Percentiles rank a stretch among this genome's conserved stretches.
Conservation (phyloP, 2,888 invertebrate genomes). For the Crepidodera aurea region DNA sequence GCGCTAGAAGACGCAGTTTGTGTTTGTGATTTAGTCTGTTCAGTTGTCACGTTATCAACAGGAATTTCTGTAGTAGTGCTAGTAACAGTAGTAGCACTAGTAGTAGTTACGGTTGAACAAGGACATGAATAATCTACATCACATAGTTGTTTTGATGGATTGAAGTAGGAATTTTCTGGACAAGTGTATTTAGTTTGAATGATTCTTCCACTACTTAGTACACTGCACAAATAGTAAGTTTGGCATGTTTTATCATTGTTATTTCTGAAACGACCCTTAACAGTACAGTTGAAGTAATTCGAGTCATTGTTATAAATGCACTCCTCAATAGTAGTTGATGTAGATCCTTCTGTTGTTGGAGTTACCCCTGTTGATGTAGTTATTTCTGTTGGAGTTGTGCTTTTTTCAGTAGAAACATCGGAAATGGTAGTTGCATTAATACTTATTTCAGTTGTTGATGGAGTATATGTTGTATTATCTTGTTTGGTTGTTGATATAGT, state of each 20-base stretch:
- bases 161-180: slow-evolving; percentile 41
- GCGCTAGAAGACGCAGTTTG: no score
- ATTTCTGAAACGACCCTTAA: slow-evolving; percentile 61
- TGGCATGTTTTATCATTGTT: slow-evolving; percentile 52
- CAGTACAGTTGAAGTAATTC: slow-evolving; percentile 41
- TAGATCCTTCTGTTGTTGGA: background rate
- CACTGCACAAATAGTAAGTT: slow-evolving; percentile 45
- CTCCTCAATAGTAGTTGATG: background rate
- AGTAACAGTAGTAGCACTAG: no score
- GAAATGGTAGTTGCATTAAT: background rate
- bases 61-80: background rate
- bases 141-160: slow-evolving; percentile 34
- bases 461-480: no score
- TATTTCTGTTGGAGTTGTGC: background rate
- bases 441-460: slow-evolving; percentile 1
- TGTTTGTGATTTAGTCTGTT: background rate
- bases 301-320: slow-evolving; percentile 14
- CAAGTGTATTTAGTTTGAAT: slow-evolving; percentile 50
- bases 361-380: background rate
- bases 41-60: background rate
- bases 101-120: slow-evolving; percentile 9
- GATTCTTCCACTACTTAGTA: slow-evolving; percentile 45
- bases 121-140: slow-evolving; percentile 60
- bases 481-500: background rate
- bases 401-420: no score